Evolutionary conservation across 2,113 vertebrate species (phyloP).

Genomic region (Phylloscopus trochiloides): DNA sequence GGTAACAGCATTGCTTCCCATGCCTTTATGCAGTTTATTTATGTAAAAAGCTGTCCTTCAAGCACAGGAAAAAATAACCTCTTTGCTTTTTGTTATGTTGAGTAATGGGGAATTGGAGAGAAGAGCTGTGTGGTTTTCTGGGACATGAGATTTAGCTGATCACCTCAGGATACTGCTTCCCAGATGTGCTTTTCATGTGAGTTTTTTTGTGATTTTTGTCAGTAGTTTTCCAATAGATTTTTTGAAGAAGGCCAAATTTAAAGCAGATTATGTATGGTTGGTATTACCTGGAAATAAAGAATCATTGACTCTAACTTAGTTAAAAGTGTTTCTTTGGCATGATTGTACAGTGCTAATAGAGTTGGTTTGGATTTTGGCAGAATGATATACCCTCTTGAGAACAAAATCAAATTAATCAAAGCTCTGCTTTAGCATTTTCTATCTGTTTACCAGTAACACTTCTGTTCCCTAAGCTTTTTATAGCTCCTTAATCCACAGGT

Average conservation of each 20-base stretch:
- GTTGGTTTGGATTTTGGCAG: not conserved
- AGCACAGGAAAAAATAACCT: not conserved
- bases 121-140: not conserved
- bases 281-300: not conserved
- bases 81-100: not conserved
- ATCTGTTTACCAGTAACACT: not conserved
- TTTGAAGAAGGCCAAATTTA: not conserved
- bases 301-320: not conserved
- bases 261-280: not conserved
- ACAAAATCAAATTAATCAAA: not conserved
- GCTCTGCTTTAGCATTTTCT: not conserved
- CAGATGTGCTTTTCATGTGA: not conserved
- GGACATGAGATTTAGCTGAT: slow-evolving; percentile 7
- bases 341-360: not conserved
- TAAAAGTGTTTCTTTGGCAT: not conserved
- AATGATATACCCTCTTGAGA: not conserved
- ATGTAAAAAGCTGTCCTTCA: slow-evolving; percentile 19
- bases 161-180: not conserved
- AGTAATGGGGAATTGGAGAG: not conserved
- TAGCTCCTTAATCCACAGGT: not conserved
- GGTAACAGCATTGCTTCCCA: not conserved
- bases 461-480: not conserved
- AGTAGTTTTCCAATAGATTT: not conserved
- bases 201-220: not conserved
- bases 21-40: slow-evolving; percentile 28